Conservation (phyloP, 2,888 invertebrate genomes). For the Sussaba pulchella region DNA sequence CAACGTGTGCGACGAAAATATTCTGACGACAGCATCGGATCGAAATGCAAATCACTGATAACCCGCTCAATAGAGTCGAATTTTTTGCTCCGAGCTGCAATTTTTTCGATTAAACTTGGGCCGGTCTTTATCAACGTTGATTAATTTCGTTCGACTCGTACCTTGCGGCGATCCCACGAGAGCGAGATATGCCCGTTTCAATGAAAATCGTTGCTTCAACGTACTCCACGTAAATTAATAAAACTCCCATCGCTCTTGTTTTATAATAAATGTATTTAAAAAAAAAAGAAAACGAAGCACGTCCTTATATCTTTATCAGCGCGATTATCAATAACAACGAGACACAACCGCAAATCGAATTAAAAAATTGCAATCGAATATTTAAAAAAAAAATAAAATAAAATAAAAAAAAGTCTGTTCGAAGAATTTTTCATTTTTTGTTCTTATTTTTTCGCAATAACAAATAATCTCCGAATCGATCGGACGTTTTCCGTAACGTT, state of each 20-base stretch:
- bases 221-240: background rate
- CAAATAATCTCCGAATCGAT: conserved; percentile 33
- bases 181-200: no score
- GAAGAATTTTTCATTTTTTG: conserved; percentile 23
- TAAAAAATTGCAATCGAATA: no score
- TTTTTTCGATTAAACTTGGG: background rate
- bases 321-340: conserved; percentile 8
- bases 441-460: background rate
- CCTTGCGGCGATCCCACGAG: no score
- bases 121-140: background rate
- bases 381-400: no score
- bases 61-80: no score
- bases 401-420: conserved; percentile 41
- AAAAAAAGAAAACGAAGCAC: no score
- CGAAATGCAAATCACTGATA: background rate
- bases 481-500: conserved; percentile 40
- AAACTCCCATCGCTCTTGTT: background rate
- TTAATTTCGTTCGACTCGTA: no score
- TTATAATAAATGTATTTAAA: background rate
- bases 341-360: conserved; percentile 15
- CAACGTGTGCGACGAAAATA: conserved; percentile 3
- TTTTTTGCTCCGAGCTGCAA: background rate
- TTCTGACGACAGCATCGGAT: background rate
- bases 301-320: background rate
- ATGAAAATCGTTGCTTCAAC: no score